phyloP scores from a whole-genome alignment of 2,888 invertebrate genomes.

The Melieria picta region DNA sequence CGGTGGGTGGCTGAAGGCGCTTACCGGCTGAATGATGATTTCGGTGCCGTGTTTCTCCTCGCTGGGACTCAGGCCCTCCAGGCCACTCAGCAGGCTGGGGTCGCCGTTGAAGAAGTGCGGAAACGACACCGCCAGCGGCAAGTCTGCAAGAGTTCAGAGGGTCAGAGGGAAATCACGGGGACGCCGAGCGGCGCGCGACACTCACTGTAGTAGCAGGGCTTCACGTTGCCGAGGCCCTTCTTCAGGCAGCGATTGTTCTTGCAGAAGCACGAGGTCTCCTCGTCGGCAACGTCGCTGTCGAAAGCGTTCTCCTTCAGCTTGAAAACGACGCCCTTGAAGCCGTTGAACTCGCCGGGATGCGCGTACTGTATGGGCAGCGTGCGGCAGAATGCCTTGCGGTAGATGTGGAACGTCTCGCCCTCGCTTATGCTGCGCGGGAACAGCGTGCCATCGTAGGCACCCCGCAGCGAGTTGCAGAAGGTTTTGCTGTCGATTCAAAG shows the following conservation, averaged over 20 bases:
- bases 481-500: slow-evolving; percentile 64
- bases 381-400: slow-evolving; percentile 81
- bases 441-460: slow-evolving; percentile 77
- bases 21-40: slow-evolving; percentile 79
- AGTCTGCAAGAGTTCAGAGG: slow-evolving; percentile 65
- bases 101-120: slow-evolving; percentile 78
- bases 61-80: slow-evolving; percentile 74
- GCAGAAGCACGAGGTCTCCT: slow-evolving; percentile 76
- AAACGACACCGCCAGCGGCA: slow-evolving; percentile 79
- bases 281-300: slow-evolving; percentile 68
- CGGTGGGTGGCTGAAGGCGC: slow-evolving; percentile 18
- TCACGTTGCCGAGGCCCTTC: slow-evolving; percentile 74
- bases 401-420: slow-evolving; percentile 72
- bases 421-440: slow-evolving; percentile 73
- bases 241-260: slow-evolving; percentile 68
- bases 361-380: slow-evolving; percentile 70
- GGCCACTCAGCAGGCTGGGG: slow-evolving; percentile 68
- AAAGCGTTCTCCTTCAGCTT: slow-evolving; percentile 72
- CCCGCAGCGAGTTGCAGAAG: slow-evolving; percentile 75
- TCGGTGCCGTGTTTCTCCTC: slow-evolving; percentile 67
- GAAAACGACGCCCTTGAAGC: slow-evolving; percentile 72
- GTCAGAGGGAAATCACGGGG: background rate
- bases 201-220: slow-evolving; percentile 79
- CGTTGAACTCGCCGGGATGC: slow-evolving; percentile 62
- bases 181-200: slow-evolving; percentile 6